These are phyloP conservation scores for Unio delphinus DNA, from an alignment of 2,888 invertebrate species.

Conservation along the genomic window DNA sequence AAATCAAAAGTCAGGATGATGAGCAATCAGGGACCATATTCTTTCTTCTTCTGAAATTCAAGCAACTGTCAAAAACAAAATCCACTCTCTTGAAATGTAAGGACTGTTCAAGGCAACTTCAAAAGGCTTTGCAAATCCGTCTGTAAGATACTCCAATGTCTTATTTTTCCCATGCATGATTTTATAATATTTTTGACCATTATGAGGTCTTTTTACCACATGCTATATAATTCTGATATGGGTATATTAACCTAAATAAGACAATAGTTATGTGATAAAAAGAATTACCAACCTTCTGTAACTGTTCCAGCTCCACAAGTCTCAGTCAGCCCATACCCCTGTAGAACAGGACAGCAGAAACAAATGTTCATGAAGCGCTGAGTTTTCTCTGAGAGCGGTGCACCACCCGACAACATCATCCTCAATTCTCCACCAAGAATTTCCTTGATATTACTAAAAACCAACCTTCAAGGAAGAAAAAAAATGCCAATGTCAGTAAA, in stretches of 20 bases:
- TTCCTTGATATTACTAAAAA: constrained; percentile 79
- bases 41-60: too few species aligned
- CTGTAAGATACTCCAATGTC: too few species aligned
- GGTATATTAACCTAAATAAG: not conserved
- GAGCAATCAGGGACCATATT: too few species aligned
- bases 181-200: too few species aligned
- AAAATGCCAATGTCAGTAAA: not conserved
- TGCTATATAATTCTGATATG: not conserved
- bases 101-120: too few species aligned
- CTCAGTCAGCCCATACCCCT: constrained; percentile 98
- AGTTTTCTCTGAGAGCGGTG: constrained; percentile 95
- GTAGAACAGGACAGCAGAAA: constrained; percentile 89
- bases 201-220: too few species aligned
- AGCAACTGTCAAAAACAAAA: too few species aligned
- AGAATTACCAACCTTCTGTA: constrained; percentile 56
- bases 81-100: too few species aligned
- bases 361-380: constrained; percentile 94
- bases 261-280: not conserved
- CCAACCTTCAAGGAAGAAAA: constrained; percentile 72
- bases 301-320: constrained; percentile 90
- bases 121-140: too few species aligned
- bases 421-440: constrained; percentile 89
- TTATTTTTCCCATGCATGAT: too few species aligned
- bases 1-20: too few species aligned
- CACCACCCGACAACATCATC: constrained; percentile 92